Evolutionary conservation across 2,888 invertebrate genomes (phyloP).

Genomic region (Frankliniella intonsa): DNA sequence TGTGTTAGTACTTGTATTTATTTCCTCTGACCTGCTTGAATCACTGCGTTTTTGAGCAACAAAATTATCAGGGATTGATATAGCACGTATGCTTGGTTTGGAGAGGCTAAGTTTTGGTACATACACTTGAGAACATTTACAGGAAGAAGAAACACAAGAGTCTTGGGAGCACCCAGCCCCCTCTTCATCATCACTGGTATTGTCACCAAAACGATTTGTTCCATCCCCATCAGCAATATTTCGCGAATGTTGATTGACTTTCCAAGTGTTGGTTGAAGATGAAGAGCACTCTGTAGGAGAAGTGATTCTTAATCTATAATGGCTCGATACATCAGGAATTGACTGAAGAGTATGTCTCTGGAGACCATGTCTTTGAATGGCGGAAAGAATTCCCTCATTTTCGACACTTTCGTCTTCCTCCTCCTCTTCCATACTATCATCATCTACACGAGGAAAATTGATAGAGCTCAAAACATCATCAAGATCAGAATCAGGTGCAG

Average conservation of each 20-base stretch:
- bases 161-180: background rate
- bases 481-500: constrained; percentile 34
- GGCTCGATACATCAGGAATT: background rate
- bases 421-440: constrained; percentile 44
- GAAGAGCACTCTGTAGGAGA: background rate
- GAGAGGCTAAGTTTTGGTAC: too few species aligned
- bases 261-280: background rate
- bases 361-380: constrained; percentile 65
- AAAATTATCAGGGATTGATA: too few species aligned
- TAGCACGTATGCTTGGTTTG: too few species aligned
- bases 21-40: background rate
- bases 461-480: constrained; percentile 12
- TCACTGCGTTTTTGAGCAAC: background rate
- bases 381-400: constrained; percentile 65
- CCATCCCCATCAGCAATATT: background rate
- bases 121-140: background rate
- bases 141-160: background rate
- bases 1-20: background rate
- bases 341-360: constrained; percentile 43
- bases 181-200: background rate
- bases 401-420: constrained; percentile 54
- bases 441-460: constrained; percentile 43
- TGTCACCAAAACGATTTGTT: background rate
- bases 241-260: background rate
- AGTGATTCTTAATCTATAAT: background rate